Evolutionary conservation across 53 echinoderm and acorn worm genomes (phyloP).

Genomic region (Apostichopus leukothele): DNA sequence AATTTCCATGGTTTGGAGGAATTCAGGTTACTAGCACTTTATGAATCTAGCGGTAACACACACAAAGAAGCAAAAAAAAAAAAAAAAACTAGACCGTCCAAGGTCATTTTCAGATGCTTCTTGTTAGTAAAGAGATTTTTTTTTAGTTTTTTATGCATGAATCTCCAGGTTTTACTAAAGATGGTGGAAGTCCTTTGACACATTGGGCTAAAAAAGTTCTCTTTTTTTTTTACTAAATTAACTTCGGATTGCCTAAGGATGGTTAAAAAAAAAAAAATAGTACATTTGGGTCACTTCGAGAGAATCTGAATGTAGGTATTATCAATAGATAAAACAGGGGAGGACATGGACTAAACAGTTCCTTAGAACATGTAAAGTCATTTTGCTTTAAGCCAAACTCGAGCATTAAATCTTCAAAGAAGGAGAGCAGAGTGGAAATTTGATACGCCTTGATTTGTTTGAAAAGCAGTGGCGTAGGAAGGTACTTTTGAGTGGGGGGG

Average conservation of each 20-base stretch:
- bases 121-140: not conserved
- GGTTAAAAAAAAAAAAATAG: not conserved
- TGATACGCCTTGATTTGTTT: too few species aligned
- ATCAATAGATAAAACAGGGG: too few species aligned
- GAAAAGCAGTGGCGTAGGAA: too few species aligned
- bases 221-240: not conserved
- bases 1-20: not conserved
- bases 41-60: slow-evolving; percentile 4
- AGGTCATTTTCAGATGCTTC: slow-evolving; percentile 27
- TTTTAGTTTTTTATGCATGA: slow-evolving; percentile 1
- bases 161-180: not conserved
- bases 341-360: too few species aligned
- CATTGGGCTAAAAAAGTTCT: not conserved
- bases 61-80: not conserved
- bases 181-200: not conserved
- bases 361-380: too few species aligned
- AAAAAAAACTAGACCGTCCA: slow-evolving; percentile 25
- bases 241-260: slow-evolving; percentile 1
- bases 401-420: too few species aligned
- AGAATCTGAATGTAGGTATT: too few species aligned
- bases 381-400: too few species aligned
- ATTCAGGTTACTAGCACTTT: slow-evolving; percentile 41
- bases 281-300: not conserved
- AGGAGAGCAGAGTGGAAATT: too few species aligned
- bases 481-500: too few species aligned